These are phyloP conservation scores for Trichacis sp. DNA, from an alignment of 2,888 invertebrate species.

Conservation along the genomic window DNA sequence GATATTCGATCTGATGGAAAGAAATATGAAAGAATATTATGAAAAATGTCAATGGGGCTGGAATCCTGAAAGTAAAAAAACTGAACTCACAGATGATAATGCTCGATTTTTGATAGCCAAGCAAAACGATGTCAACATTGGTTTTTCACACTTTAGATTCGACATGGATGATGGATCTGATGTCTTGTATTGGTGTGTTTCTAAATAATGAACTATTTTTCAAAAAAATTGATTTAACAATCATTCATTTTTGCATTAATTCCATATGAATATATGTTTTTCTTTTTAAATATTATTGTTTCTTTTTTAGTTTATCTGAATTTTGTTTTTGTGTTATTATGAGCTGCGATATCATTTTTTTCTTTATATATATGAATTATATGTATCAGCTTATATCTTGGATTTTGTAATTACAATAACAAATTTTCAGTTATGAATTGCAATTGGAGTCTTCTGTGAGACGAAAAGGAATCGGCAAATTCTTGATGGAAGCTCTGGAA, in stretches of 20 bases:
- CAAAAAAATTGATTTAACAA: no score
- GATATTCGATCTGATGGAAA: conserved; percentile 81
- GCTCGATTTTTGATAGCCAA: conserved; percentile 76
- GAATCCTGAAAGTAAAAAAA: conserved; percentile 75
- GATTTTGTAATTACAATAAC: no score
- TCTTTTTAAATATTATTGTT: no score
- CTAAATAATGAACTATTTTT: neutral
- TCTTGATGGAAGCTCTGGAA: conserved; percentile 84
- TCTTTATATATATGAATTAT: no score
- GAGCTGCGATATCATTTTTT: no score
- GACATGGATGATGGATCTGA: conserved; percentile 77
- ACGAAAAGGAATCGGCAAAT: conserved; percentile 85
- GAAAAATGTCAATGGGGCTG: conserved; percentile 74
- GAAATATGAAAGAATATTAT: conserved; percentile 84
- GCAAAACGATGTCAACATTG: conserved; percentile 71
- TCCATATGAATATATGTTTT: no score
- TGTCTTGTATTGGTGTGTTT: conserved; percentile 78
- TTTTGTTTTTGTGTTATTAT: no score
- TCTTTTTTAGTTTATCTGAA: no score
- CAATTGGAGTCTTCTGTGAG: conserved; percentile 81
- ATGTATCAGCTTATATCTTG: no score
- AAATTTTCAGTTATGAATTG: conserved; percentile 91
- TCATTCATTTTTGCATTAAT: no score
- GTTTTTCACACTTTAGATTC: conserved; percentile 81
- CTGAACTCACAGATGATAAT: conserved; percentile 75